Evolutionary conservation across 2,888 invertebrate species (phyloP), one percentile per base, ranked within the genome.

Genomic region (Limnephilus rhombicus): DNA sequence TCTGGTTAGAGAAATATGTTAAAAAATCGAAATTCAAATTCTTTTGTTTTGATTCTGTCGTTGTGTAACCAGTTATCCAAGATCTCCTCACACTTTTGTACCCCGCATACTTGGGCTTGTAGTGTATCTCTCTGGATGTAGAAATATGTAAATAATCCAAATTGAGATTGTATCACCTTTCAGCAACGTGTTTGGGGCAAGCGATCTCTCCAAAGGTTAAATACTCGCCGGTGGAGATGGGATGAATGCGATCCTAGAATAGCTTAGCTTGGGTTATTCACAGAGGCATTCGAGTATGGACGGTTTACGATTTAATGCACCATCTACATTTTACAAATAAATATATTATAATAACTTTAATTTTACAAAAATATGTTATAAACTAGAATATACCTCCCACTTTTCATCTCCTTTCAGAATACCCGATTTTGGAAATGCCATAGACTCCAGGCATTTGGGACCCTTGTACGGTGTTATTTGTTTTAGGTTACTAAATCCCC

Each of bases 111-210:
- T 85, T 85, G 24, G 37, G 85, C 68, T 68, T 68, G 85, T 11
- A 85, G n/a, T 85, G 24, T 68, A 68, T n/a, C 41, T 24, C 85
- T 85, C 24, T 41, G 34, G 34, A 31, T 29, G 41, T n/a, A 85
- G 85, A 85, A 85, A 85, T 85, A 85, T 80, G 80, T 89, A 89
- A 80, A 34, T 80, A 80, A 34, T 80, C 9, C 31, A 34, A 80
- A 80, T 34, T 89, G n/a, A 89, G 88, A 89, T 89, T 18, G 68
- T 89, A 89, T 89, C 88, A 89, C 88, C 88, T 89, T 89, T 89
- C 49, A 24, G 31, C 24, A 89, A 89, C 88, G 80, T 89, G 88
- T 89, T 88, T 80, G 80, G n/a, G 80, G 88, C 88, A n/a, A 80
- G 24, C 88, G 13, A n/a, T 89, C 68, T 86, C 86, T 34, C 80